Conservation (phyloP, 2,797 vertebrate species). For the Picus viridis region DNA sequence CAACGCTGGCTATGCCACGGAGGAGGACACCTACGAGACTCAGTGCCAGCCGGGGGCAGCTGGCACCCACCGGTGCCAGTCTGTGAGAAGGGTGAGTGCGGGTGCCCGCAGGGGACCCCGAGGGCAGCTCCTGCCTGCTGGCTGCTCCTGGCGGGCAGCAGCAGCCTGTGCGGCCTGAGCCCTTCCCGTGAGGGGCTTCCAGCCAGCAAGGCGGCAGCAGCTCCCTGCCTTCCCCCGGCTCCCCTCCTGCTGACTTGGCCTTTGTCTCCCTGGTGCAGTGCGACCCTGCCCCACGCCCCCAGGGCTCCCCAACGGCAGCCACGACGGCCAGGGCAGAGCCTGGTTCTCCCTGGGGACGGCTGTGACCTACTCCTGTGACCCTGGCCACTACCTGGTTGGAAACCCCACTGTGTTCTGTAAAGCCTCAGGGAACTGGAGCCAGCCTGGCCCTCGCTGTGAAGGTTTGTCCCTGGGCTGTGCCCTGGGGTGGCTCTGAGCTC, state of each 20-base stretch:
- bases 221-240: rapidly evolving
- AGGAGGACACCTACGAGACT: background rate
- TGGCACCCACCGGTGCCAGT: background rate
- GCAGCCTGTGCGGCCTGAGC: background rate
- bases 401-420: background rate
- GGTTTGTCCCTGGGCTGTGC: constrained; percentile 5
- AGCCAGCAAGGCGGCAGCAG: rapidly evolving
- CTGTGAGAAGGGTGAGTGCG: background rate
- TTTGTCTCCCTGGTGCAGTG: background rate
- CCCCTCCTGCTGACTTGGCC: rapidly evolving
- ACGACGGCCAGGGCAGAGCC: background rate
- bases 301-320: background rate
- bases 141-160: background rate
- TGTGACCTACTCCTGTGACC: constrained; percentile 44
- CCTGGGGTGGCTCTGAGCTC: background rate
- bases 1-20: rapidly evolving
- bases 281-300: constrained; percentile 41
- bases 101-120: background rate
- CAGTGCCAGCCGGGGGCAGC: background rate
- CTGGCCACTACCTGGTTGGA: constrained; percentile 53
- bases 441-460: constrained; percentile 40
- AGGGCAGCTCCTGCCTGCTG: background rate
- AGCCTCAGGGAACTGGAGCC: constrained; percentile 57
- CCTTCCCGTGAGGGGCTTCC: rapidly evolving
- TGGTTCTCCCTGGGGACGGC: background rate